These are phyloP conservation scores for Cryptocephalus moraei DNA, from an alignment of 2,888 invertebrate species.

Conservation along the genomic window DNA sequence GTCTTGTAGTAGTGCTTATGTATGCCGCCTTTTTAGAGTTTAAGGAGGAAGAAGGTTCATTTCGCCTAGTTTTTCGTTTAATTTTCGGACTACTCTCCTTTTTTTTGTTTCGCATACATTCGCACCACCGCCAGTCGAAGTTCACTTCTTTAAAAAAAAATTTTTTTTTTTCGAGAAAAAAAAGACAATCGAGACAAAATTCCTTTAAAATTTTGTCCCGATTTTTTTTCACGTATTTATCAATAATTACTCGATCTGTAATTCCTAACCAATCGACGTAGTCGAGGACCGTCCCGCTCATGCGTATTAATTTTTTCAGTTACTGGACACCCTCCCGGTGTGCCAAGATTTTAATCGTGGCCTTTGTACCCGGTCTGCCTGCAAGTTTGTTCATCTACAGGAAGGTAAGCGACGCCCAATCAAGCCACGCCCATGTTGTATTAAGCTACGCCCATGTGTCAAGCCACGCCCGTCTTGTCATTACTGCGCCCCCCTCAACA, in stretches of 20 bases:
- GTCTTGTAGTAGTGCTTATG: slow-evolving; percentile 30
- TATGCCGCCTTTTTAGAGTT: slow-evolving; percentile 24
- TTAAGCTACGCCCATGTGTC: no score
- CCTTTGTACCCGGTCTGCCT: slow-evolving; percentile 91
- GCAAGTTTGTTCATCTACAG: slow-evolving; percentile 97
- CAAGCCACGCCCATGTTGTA: no score
- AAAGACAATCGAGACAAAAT: background rate
- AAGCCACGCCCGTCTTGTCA: no score
- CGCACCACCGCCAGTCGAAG: slow-evolving; percentile 16
- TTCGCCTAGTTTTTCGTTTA: background rate
- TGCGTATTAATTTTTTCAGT: slow-evolving; percentile 57
- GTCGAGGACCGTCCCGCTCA: no score
- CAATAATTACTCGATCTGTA: no score
- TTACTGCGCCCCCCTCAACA: no score
- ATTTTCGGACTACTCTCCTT: no score
- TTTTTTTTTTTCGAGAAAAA: background rate
- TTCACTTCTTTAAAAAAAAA: slow-evolving; percentile 12
- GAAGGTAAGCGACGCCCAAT: slow-evolving; percentile 55
- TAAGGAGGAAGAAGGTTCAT: background rate
- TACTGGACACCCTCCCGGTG: slow-evolving; percentile 99
- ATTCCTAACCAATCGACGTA: no score
- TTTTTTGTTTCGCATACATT: slow-evolving; percentile 24
- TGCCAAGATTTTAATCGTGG: slow-evolving; percentile 99
- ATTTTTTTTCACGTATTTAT: background rate
- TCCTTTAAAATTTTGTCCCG: background rate